phyloP scores from a whole-genome alignment of 1,140 invertebrate species.

The Aphidius gifuensis region DNA sequence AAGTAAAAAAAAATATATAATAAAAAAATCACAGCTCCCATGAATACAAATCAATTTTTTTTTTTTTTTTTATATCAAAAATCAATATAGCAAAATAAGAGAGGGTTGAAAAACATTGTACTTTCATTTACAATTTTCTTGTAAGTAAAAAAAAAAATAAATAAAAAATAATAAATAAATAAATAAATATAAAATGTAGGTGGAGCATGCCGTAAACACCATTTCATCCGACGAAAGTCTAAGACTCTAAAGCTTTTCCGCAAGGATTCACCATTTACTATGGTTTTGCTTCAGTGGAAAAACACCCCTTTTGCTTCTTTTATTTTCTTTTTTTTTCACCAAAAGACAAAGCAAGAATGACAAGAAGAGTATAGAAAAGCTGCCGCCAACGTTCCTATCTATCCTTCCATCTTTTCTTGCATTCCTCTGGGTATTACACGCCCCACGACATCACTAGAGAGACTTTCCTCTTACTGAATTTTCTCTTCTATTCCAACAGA shows the following conservation, averaged over 20 bases:
- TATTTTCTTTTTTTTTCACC: not conserved
- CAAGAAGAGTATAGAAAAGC: constrained; percentile 19
- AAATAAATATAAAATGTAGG: constrained; percentile 3
- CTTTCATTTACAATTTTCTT: too few relatives aligned
- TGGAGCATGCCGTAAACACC: constrained; percentile 33
- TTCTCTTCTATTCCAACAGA: constrained; percentile 7
- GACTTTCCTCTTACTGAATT: constrained; percentile 28
- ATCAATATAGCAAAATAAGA: too few relatives aligned
- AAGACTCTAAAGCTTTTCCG: constrained; percentile 45
- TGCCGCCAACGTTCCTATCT: constrained; percentile 34
- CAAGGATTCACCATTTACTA: constrained; percentile 42
- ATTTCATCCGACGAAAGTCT: constrained; percentile 35
- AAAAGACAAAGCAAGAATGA: constrained; percentile 5
- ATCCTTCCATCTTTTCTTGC: constrained; percentile 51
- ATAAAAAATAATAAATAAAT: not conserved
- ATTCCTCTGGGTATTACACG: constrained; percentile 54
- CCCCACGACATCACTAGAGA: constrained; percentile 32
- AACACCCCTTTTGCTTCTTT: constrained; percentile 8
- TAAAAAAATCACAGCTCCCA: too few relatives aligned
- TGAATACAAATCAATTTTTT: too few relatives aligned
- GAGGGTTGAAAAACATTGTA: too few relatives aligned
- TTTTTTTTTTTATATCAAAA: too few relatives aligned
- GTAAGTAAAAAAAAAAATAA: too few relatives aligned
- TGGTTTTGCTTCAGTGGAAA: constrained; percentile 11
- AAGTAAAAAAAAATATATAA: too few relatives aligned